phyloP scores from a whole-genome alignment of 2,888 invertebrate genomes.

The Acleris emargana region DNA sequence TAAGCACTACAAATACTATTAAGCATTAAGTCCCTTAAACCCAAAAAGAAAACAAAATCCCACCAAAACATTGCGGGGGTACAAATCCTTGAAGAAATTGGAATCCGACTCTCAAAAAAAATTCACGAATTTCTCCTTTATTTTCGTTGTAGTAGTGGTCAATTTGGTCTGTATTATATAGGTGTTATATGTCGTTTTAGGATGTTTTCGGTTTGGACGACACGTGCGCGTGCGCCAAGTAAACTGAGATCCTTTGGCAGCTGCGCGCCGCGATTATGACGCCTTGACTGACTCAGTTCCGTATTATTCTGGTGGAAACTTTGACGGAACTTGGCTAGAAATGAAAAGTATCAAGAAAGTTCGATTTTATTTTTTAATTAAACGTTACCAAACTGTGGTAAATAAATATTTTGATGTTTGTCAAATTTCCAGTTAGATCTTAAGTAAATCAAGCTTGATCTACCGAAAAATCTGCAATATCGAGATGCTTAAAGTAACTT shows the following conservation, averaged over 20 bases:
- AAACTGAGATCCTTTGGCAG: conserved; percentile 82
- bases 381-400: too few species aligned
- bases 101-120: conserved; percentile 38
- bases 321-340: conserved; percentile 14
- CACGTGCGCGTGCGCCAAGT: conserved; percentile 80
- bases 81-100: conserved; percentile 43
- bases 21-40: conserved; percentile 24
- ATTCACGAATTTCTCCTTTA: conserved; percentile 39
- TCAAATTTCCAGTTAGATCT: too few species aligned
- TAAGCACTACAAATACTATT: conserved; percentile 4
- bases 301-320: conserved; percentile 22
- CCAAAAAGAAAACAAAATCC: conserved; percentile 37
- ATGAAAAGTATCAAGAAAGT: conserved; percentile 2
- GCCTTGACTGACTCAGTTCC: conserved; percentile 64
- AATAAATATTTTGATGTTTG: too few species aligned
- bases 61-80: conserved; percentile 38
- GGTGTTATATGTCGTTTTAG: conserved; percentile 56
- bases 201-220: conserved; percentile 41
- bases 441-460: too few species aligned
- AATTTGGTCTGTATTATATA: conserved; percentile 40
- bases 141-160: conserved; percentile 36
- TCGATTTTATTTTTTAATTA: not conserved
- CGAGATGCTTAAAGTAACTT: too few species aligned
- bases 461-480: too few species aligned
- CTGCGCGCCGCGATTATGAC: conserved; percentile 68